Base-by-base conservation (phyloP, 2,797 vertebrate genomes). In the Enteromius paludinosus region DNA sequence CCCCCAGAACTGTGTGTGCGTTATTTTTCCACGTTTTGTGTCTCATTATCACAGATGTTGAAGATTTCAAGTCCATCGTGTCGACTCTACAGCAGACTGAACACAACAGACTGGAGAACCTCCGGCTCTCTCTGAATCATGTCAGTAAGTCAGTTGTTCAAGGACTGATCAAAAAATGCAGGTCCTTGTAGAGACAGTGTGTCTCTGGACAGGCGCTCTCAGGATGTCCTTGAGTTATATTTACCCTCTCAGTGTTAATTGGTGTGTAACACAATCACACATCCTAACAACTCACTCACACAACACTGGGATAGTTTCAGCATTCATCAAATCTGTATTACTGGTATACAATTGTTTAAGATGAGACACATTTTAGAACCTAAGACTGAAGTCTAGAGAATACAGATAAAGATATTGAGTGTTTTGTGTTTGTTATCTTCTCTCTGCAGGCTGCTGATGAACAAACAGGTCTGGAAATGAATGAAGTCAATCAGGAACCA, bases 1-100 rank as follows among this genome's bases (percentile, higher is more conserved):
- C 70, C 82, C 41, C 1, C 12, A 6, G 35, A 68, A 69, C n/a
- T 43, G n/a, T 4, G 12, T 69, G 15, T 20, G 17, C 7, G 5
- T 6, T 52, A 18, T 20, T 33, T 71, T 71, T 33, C 12, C 14
- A 59, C 3, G 0, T 69, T 11, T 52, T 82, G 47, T 77, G 35
- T 72, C 5, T 81, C 85, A 65, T 88, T 90, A 87, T 95, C 92
- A 81, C 93, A 99, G 98, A 98, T 87, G 92, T 96, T 89, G 97
- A 98, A 92, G 96, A 98, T 89, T 99, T 98, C 95, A 96, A 97
- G 85, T 96, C 96, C 41, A 95, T 99, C 88, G 93, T 97, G 86
- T 95, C 96, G 90, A 95, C 87, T 90, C 94, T 88, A 95, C 96
- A 95, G 96, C 35, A 73, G 28, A 28, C 91, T 95, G 96, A 88